Evolutionary conservation across 2,888 invertebrate species (phyloP), one percentile per base, ranked within the genome.

Genomic region (Lissocephala sabroskyi): DNA sequence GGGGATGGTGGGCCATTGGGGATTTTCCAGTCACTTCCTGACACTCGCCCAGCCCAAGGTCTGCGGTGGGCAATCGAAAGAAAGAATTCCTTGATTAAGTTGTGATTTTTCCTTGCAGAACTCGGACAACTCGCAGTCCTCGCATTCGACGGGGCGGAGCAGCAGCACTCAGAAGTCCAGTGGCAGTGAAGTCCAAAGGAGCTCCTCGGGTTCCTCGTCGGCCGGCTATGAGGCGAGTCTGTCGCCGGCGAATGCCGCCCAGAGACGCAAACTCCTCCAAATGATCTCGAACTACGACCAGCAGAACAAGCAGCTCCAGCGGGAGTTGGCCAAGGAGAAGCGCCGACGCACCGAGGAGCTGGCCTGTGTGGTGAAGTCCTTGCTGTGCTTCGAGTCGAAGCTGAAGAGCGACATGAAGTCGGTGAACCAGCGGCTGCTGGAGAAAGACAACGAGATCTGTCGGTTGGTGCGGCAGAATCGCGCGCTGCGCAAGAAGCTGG

Each of bases 401-500:
- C 64, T 85, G 7, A 83, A 82, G 58, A 75, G 63, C 33, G 85
- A 85, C 57, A 84, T 84, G 78, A 84, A 84, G 59, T 56, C 77
- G 23, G 84, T 84, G 5, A 83, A 82, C 52, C 77, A 81, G 28
- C 79, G 83, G 14, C 65, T 85, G 2, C 57, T 78, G 48, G 84
- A 84, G 26, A 82, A 80, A 50, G 85, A 85, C 55, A 67, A 52
- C 1, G 84, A 84, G 48, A 84, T 85, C 10, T 80, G 81, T 35
- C 81, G 82, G 10, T 62, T 84, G 33, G 59, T 82, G 37, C 68
- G 79, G 10, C 68, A 82, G 39, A 84, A 83, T 65, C 77, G 79
- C 30, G 71, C 78, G 1, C 53, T 85, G 19, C 76, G 79, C 41
- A 79, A 80, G 30, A 79, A 75, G 13, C 51, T 79, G 36, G 61